Base-by-base conservation (phyloP, 2,113 vertebrate genomes). In the Mastomys coucha region DNA sequence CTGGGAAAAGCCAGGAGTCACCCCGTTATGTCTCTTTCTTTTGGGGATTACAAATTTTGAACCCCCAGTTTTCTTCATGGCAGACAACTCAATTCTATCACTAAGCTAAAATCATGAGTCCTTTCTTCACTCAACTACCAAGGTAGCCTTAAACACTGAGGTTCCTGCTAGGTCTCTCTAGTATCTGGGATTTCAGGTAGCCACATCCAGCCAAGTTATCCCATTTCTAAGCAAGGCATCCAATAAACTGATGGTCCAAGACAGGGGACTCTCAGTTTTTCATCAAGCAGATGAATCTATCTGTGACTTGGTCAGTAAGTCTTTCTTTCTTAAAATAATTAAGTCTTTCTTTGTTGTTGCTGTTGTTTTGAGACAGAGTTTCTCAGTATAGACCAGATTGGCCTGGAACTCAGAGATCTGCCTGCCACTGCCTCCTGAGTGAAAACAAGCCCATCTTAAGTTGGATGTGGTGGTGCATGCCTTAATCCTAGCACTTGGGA, bases 171-270 rank as follows among this genome's bases (percentile, higher is more conserved):
- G 5, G 7, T 28, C 39, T 51, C 58, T 45, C 7, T 10, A n/a
- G 45, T n/a, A 78, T 42, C 58, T 51, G 45, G 26, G 58, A 91
- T 17, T 77, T 14, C 31, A 78, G 39, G 28, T 63, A 70, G 24
- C 58, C 39, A 67, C 4, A 10, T 7, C 33, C 11, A 45, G 28
- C 11, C 39, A 86, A 89, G 53, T 73, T 36, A 39, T 8, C 16
- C 78, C 13, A 77, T 86, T 81, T 84, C 81, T 81, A 92, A 94
- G 42, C 20, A 87, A 97, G 70, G 51, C 65, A 85, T 10, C 16
- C 53, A 26, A 7, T 67, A 45, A 73, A 67, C 56, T 22, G 13
- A 88, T 75, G n/a, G 45, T 80, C 56, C 33, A 84, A 70, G 39
- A 77, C n/a, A 82, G 28, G 51, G 12, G 49, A 3, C 60, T 85